Conservation (phyloP, 2,888 invertebrate genomes). For the Junonia oenone region DNA sequence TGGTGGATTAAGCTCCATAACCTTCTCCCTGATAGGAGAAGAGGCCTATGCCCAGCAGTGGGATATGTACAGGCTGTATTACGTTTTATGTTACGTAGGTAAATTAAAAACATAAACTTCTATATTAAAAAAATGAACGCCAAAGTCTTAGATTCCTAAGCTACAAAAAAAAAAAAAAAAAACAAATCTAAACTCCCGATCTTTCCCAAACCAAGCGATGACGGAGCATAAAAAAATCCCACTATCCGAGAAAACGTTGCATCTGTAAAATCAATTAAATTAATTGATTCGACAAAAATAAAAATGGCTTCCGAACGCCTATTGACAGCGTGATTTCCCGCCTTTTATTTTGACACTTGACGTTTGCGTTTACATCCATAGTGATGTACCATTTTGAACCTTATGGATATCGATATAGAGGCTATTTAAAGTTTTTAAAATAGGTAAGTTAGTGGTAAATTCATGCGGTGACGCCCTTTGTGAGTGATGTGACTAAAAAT, state of each 20-base stretch:
- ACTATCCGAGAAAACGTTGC: conserved; percentile 35
- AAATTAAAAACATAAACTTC: too few relatives aligned
- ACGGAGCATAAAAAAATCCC: conserved; percentile 21
- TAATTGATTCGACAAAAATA: conserved; percentile 74
- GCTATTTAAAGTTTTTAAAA: too few relatives aligned
- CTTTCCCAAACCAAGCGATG: conserved; percentile 10
- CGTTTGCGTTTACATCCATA: conserved; percentile 5
- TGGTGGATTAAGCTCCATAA: too few relatives aligned
- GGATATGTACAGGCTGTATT: too few relatives aligned
- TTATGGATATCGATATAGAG: too few relatives aligned
- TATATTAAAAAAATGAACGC: too few relatives aligned
- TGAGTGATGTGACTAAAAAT: conserved; percentile 59
- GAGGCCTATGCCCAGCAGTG: too few relatives aligned
- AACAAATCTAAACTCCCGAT: neutral
- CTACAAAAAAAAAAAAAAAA: neutral
- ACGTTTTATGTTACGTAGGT: too few relatives aligned
- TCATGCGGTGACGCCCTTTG: conserved; percentile 44
- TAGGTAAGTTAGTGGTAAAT: conserved; percentile 8
- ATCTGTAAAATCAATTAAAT: conserved; percentile 73
- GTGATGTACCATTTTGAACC: conserved; percentile 6
- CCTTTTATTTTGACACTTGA: conserved; percentile 39
- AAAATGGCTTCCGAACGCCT: conserved; percentile 58
- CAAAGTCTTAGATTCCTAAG: neutral
- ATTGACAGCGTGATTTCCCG: conserved; percentile 65
- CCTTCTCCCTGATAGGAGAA: too few relatives aligned